Evolutionary conservation across 1,140 invertebrate species (phyloP), one percentile per base, ranked within the genome.

Genomic region (Pissodes strobi): DNA sequence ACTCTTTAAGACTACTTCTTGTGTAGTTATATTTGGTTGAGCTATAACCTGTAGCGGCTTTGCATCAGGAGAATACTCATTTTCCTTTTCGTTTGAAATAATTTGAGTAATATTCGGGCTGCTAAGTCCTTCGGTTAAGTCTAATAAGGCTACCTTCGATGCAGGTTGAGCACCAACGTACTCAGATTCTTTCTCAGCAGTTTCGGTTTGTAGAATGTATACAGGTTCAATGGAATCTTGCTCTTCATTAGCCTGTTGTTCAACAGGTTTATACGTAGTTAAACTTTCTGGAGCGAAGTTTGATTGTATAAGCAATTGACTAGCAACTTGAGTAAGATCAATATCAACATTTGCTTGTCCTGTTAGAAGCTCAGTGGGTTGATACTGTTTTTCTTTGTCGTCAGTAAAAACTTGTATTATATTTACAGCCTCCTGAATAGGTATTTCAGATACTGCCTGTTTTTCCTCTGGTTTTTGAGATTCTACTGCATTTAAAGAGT

Each of bases 171-270:
- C 76, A 58, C 71, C 71, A 8, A 68, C 72, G 64, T 83, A 80
- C 62, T 79, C 58, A 43, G 77, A 76, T 80, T 87, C 86, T 68
- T 83, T 86, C 69, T 87, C 84, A 5, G 77, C 81, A 17, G 78
- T 67, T 75, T 84, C 75, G 67, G 82, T 79, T 67, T 85, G 71
- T 37, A 73, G 76, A 4, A 87, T 69, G 45, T 80, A 75, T 13
- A 88, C 46, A 57, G 81, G 79, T 77, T 86, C 80, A 17, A 84
- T 64, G 76, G 78, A 43, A 78, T 60, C 66, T 58, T 84, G 80
- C 23, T 78, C 74, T 23, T 74, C 51, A 55, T 79, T 79, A 52
- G 85, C 86, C 38, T 72, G 73, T 27, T 72, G 79, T 65, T 74
- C 70, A 17, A 72, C 68, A 8, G 78, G 78, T 69, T 61, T 62